Evolutionary conservation across 1,140 invertebrate species (phyloP).

Genomic region (Eufriesea mexicana): DNA sequence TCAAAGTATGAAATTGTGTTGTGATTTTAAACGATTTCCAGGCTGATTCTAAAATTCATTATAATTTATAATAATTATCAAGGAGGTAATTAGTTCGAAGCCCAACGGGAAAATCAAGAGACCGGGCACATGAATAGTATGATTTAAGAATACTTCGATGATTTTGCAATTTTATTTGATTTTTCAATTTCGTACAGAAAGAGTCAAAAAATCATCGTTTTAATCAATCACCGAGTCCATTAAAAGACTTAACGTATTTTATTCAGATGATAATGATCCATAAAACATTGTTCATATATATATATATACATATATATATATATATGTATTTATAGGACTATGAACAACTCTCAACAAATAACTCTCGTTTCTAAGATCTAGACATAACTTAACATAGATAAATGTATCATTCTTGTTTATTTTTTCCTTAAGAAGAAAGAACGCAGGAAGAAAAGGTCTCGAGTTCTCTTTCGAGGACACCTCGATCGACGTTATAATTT

Average conservation of each 20-base stretch:
- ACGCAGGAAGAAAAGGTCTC: constrained; percentile 57
- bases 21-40: too few relatives aligned
- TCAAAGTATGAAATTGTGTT: too few relatives aligned
- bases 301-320: constrained; percentile 53
- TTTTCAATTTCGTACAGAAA: background rate
- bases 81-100: too few relatives aligned
- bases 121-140: background rate
- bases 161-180: background rate
- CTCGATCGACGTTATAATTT: constrained; percentile 38
- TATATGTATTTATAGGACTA: constrained; percentile 61
- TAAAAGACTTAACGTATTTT: constrained; percentile 78
- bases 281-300: constrained; percentile 75
- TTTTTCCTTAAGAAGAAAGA: constrained; percentile 52
- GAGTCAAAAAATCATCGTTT: background rate
- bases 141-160: background rate
- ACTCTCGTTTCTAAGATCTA: constrained; percentile 65
- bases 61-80: too few relatives aligned
- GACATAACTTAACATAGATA: constrained; percentile 60
- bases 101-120: too few relatives aligned
- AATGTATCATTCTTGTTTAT: constrained; percentile 40
- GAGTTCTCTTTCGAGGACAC: constrained; percentile 12
- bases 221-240: constrained; percentile 28
- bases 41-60: too few relatives aligned
- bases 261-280: constrained; percentile 77
- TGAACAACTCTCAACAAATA: constrained; percentile 77